These are phyloP conservation scores for Molorchus minor DNA, from an alignment of 2,888 invertebrate genomes.

Conservation along the genomic window DNA sequence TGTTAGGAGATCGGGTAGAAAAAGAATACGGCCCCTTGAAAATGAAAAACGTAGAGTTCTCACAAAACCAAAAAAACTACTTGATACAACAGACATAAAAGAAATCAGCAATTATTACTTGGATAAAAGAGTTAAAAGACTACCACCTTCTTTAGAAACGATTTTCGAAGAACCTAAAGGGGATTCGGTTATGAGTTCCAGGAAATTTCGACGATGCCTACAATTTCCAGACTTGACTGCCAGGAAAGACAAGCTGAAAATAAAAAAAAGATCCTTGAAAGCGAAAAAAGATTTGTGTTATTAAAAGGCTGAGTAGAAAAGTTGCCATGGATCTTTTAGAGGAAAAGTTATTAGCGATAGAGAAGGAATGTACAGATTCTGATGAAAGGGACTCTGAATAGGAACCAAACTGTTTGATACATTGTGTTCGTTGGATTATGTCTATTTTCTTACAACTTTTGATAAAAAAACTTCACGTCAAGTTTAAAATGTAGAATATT, in stretches of 20 bases:
- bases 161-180: conserved; percentile 42
- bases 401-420: background rate
- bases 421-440: too few relatives aligned
- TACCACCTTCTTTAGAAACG: conserved; percentile 37
- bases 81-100: conserved; percentile 24
- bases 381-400: background rate
- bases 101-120: conserved; percentile 39
- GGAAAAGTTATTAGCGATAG: conserved; percentile 28
- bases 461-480: background rate
- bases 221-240: conserved; percentile 23
- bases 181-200: conserved; percentile 35
- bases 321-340: conserved; percentile 34
- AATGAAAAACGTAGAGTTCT: conserved; percentile 30
- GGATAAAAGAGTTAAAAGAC: conserved; percentile 40
- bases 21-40: conserved; percentile 25
- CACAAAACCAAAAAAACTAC: conserved; percentile 33
- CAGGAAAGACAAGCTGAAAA: conserved; percentile 33
- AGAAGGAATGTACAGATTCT: conserved; percentile 2
- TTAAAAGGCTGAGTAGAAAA: conserved; percentile 34
- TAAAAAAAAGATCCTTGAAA: conserved; percentile 37
- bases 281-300: conserved; percentile 32
- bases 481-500: background rate
- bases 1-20: conserved; percentile 24
- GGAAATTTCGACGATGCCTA: conserved; percentile 35
- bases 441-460: too few relatives aligned